Evolutionary conservation across 2,113 vertebrate species (phyloP).

Genomic region (Mus pahari): DNA sequence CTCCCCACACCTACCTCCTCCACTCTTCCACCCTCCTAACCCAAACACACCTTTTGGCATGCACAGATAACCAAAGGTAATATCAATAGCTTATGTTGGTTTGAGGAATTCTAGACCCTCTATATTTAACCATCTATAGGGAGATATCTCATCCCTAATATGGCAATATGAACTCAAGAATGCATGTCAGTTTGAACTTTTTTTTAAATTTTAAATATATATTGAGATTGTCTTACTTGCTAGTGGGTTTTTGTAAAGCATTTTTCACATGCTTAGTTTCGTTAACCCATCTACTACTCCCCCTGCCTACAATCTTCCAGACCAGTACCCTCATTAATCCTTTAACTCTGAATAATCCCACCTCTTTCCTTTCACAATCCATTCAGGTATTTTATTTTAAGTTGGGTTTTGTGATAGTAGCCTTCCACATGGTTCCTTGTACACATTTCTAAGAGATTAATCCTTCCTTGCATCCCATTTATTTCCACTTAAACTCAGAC

Average conservation of each 20-base stretch:
- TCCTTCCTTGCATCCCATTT: background rate
- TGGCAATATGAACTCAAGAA: background rate
- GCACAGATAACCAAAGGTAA: background rate
- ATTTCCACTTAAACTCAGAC: background rate
- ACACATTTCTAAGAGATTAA: background rate
- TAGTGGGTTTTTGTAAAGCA: background rate
- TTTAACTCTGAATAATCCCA: background rate
- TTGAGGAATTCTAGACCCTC: background rate
- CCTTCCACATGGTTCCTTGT: background rate
- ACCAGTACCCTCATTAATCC: accelerated
- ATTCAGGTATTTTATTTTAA: background rate
- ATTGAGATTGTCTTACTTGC: background rate
- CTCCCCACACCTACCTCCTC: too few relatives aligned
- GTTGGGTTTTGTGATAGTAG: background rate
- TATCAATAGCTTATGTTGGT: background rate
- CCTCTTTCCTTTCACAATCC: background rate
- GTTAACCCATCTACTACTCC: background rate
- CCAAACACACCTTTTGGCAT: too few relatives aligned
- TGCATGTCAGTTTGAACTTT: background rate
- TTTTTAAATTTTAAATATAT: background rate
- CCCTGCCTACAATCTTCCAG: background rate
- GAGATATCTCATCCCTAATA: background rate
- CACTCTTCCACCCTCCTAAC: too few relatives aligned
- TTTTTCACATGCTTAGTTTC: background rate
- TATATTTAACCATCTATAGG: background rate